Base-by-base conservation (phyloP, 2,797 vertebrate species). In the Decapterus maruadsi region DNA sequence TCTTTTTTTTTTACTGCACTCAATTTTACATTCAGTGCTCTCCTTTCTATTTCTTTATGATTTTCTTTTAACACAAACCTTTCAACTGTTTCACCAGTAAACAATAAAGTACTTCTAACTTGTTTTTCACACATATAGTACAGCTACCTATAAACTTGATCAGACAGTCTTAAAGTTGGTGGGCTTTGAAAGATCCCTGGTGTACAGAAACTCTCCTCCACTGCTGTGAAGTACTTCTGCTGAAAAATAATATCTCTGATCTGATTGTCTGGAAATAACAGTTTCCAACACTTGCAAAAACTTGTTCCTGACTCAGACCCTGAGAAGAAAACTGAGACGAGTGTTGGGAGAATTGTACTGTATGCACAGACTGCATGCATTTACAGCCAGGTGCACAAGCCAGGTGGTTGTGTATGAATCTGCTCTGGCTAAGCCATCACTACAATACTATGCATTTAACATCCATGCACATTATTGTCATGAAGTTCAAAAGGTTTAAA, bases 181-280 rank as follows among this genome's bases (percentile, higher is more conserved):
- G 54, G 55, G 54, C 55, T 63, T 74, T 57, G 58, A 9, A 66
- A 53, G 31, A 62, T 68, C 64, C 59, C 65, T 20, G 31, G 56
- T 62, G 68, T 55, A 46, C 34, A 69, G 42, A 38, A 11, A 55
- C 74, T 71, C 40, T 48, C 17, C 29, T 16, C 19, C 16, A 63
- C 20, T 50, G 43, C 50, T 61, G 56, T 53, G 55, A 67, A 71
- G 9, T 50, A 59, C 29, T 51, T 77, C 48, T 36, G 7, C 51
- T 72, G 40, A 57, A 36, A 72, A 81, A 78, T 67, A 81, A 68
- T 81, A 62, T 63, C 53, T 79, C 57, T 81, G 48, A 87, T 79
- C 43, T 67, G 34, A 7, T 42, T 73, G 56, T 74, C 66, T 74
- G 36, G n/a, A 84, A 87, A 81, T 82, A 84, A 76, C 48, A 71